phyloP scores from a whole-genome alignment of 2,113 vertebrate genomes.

The Bufo bufo region DNA sequence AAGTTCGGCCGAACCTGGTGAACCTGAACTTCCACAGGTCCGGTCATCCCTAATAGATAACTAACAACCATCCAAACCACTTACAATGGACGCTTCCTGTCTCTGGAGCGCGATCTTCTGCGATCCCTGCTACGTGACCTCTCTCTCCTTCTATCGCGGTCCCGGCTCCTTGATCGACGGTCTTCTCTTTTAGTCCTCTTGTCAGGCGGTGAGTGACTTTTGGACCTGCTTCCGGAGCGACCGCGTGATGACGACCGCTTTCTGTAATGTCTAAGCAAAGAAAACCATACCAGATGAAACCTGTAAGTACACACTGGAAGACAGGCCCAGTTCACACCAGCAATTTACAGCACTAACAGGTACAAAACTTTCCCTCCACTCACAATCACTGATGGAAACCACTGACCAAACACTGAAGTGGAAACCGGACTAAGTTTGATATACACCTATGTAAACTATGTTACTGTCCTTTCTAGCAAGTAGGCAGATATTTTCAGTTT shows the following conservation, averaged over 20 bases:
- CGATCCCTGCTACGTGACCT: constrained; percentile 90
- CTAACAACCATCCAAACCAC: not conserved
- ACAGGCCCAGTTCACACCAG: not conserved
- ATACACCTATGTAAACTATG: no score
- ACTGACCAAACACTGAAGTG: no score
- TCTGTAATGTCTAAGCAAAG: constrained; percentile 81
- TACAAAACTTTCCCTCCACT: no score
- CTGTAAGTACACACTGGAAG: no score
- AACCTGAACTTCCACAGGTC: no score
- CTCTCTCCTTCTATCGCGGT: constrained; percentile 79
- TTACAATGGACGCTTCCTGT: constrained; percentile 88
- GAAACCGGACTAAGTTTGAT: no score
- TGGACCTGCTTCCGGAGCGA: constrained; percentile 86
- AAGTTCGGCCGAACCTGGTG: no score
- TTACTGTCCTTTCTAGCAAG: no score
- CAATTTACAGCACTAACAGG: no score
- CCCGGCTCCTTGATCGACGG: constrained; percentile 78
- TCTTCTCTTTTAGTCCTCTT: constrained; percentile 92
- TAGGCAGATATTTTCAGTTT: no score
- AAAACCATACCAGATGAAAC: not conserved
- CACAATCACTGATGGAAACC: no score
- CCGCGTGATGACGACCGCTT: constrained; percentile 90
- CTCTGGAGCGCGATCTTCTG: constrained; percentile 89
- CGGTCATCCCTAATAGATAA: no score
- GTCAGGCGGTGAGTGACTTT: constrained; percentile 90